A percentile compares a stretch with the other conserved stretches of the same genome.
Conservation (phyloP, 2,797 vertebrate species). For the Propithecus perrieri region DNA sequence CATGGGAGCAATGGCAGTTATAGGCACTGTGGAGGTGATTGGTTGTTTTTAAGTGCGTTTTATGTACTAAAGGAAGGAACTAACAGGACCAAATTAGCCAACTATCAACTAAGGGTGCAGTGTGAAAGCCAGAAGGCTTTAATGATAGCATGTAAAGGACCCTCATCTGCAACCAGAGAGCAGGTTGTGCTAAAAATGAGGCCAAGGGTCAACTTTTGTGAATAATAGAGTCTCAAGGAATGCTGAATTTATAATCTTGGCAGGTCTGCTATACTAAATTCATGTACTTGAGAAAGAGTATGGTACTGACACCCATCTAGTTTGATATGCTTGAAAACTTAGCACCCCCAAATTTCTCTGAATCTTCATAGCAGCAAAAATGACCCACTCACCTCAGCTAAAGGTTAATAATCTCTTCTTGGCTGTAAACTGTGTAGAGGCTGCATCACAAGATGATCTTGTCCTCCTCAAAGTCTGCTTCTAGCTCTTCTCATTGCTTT, state of each 20-base stretch:
- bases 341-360: not conserved
- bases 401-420: not conserved
- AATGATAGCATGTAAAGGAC: not conserved
- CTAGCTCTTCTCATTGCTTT: not conserved
- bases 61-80: not conserved
- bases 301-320: not conserved
- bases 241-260: not conserved
- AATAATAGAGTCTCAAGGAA: not conserved
- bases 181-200: not conserved
- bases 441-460: not conserved
- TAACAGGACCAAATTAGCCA: not conserved
- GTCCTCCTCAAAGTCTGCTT: not conserved
- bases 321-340: not conserved
- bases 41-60: not conserved
- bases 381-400: not conserved
- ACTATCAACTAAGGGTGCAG: not conserved
- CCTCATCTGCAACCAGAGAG: not conserved
- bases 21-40: not conserved
- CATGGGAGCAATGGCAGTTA: not conserved
- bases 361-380: not conserved
- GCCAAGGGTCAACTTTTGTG: not conserved
- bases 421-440: not conserved
- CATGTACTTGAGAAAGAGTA: not conserved
- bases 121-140: not conserved
- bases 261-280: not conserved